These are phyloP conservation scores for Cryptophagus acutangulus DNA, from an alignment of 2,888 invertebrate genomes.

Conservation along the genomic window DNA sequence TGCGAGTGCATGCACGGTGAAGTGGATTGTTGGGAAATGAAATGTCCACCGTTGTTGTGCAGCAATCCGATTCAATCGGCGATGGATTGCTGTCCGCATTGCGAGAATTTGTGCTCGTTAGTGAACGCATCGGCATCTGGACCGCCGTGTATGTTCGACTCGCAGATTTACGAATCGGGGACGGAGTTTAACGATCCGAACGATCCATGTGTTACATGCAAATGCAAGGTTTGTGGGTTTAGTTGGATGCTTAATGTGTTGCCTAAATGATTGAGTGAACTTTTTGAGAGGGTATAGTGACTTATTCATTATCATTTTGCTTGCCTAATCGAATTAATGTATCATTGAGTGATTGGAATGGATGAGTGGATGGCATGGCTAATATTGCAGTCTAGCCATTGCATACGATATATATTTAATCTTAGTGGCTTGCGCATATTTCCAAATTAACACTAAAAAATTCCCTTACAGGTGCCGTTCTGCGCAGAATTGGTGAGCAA, in stretches of 20 bases:
- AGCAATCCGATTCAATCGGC: conserved; percentile 58
- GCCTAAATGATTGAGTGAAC: too few species aligned
- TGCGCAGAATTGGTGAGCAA: conserved; percentile 93
- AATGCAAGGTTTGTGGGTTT: conserved; percentile 67
- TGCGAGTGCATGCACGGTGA: conserved; percentile 89
- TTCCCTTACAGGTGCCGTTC: conserved; percentile 78
- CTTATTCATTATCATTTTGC: too few species aligned
- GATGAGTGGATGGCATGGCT: too few species aligned
- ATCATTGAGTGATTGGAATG: too few species aligned
- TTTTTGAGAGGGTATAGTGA: too few species aligned
- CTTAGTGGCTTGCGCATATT: not conserved
- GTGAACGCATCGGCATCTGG: conserved; percentile 38
- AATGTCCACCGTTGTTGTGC: conserved; percentile 70
- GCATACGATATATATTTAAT: not conserved
- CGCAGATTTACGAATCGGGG: conserved; percentile 56
- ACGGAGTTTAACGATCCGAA: conserved; percentile 56
- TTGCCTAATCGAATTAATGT: too few species aligned
- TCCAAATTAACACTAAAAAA: conserved; percentile 49
- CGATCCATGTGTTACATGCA: conserved; percentile 66
- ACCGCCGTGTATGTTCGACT: conserved; percentile 59
- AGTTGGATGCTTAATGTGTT: too few species aligned
- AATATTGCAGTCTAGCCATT: too few species aligned
- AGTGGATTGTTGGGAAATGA: conserved; percentile 79
- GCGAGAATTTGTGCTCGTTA: conserved; percentile 53
- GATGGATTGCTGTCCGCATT: conserved; percentile 68